phyloP scores from a whole-genome alignment of 1,140 invertebrate species.

The Leptopilina boulardi region DNA sequence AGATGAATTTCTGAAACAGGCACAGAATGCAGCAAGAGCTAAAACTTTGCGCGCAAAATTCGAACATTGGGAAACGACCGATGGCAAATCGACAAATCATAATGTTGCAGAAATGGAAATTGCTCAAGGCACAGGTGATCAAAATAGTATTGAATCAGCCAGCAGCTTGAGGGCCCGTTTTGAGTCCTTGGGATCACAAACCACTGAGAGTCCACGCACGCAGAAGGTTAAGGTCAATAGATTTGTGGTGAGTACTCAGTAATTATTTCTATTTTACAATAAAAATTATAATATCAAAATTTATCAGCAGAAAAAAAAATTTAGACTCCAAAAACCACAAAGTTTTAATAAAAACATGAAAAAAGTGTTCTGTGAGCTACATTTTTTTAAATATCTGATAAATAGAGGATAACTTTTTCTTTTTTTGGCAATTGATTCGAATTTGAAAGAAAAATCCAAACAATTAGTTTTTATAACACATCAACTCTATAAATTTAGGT shows the following conservation, averaged over 20 bases:
- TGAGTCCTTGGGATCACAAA: constrained; percentile 84
- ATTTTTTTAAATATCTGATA: not conserved
- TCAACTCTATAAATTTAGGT: not conserved
- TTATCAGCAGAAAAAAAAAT: not conserved
- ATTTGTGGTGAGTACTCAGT: constrained; percentile 85
- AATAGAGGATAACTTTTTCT: constrained; percentile 35
- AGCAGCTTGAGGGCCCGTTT: constrained; percentile 89
- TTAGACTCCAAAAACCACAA: not conserved
- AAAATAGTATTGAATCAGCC: constrained; percentile 84
- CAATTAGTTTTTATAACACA: not conserved
- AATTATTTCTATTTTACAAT: not conserved
- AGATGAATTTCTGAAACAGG: constrained; percentile 81
- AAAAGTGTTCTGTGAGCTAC: too few species aligned
- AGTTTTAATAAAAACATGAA: too few species aligned
- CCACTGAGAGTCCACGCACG: constrained; percentile 74
- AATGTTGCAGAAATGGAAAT: constrained; percentile 73
- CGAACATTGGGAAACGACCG: constrained; percentile 90
- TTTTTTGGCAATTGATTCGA: not conserved
- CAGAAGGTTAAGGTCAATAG: constrained; percentile 85
- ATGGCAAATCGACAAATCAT: constrained; percentile 75
- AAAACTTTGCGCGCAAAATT: constrained; percentile 93
- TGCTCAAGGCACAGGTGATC: constrained; percentile 76
- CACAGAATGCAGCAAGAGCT: constrained; percentile 88
- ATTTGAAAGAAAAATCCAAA: constrained; percentile 29
- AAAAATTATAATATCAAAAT: not conserved